These are phyloP conservation scores for Echinops telfairi DNA, from an alignment of 2,113 vertebrate genomes.

Conservation along the genomic window DNA sequence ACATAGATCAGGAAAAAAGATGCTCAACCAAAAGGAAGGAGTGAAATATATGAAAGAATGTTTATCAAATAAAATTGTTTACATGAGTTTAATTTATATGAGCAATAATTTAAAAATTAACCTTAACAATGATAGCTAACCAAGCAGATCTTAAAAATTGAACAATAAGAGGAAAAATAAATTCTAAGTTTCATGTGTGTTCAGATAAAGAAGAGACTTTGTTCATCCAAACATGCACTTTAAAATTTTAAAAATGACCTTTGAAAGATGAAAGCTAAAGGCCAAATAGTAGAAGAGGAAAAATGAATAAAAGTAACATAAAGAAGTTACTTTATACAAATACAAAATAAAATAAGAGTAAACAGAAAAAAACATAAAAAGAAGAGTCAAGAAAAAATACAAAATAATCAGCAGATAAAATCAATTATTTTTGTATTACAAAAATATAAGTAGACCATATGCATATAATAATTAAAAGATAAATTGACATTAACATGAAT, in stretches of 20 bases:
- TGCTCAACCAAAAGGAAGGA: not conserved
- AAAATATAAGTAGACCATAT: not conserved
- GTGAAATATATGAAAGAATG: not conserved
- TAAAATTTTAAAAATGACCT: constrained; percentile 73
- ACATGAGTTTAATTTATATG: not conserved
- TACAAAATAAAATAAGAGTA: constrained; percentile 1
- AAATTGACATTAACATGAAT: not conserved
- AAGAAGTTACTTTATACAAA: not conserved
- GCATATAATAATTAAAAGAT: not conserved
- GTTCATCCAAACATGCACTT: constrained; percentile 44
- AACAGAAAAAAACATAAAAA: not conserved
- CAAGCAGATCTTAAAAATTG: constrained; percentile 47
- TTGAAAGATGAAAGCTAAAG: constrained; percentile 73
- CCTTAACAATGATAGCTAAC: constrained; percentile 34
- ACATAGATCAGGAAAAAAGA: not conserved
- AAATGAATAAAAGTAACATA: constrained; percentile 63
- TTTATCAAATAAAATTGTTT: not conserved
- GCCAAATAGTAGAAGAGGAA: constrained; percentile 68
- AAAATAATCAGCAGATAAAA: constrained; percentile 14
- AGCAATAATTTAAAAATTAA: constrained; percentile 33
- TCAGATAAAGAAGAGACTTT: constrained; percentile 59
- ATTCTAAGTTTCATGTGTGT: constrained; percentile 21
- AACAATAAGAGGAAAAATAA: not conserved
- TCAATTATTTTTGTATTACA: constrained; percentile 25
- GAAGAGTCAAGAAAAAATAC: constrained; percentile 15